Base-by-base conservation (phyloP, 2,113 vertebrate genomes). In the Chaenocephalus aceratus region DNA sequence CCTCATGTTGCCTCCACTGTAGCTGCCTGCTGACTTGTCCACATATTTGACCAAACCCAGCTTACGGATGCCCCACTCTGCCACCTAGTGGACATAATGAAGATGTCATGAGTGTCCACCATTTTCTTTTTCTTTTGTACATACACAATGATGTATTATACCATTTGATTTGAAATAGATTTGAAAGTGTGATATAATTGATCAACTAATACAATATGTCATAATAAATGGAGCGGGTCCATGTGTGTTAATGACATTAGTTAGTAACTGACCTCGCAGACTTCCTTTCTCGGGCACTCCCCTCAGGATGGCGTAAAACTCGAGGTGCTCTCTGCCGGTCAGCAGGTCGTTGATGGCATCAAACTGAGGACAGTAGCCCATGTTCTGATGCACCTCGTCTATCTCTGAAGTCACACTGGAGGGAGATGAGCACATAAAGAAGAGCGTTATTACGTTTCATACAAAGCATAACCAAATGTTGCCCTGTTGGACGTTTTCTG, bases 291-390 rank as follows among this genome's bases (percentile, higher is more conserved):
- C 97, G 0, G 98, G 98, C 62, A 99, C 96, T 14, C 98, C 98
- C 75, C 98, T 96, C 79, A 99, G 91, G 77, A 99, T 97, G 4
- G 97, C 98, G 3, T 98, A 99, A 86, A 99, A 98, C 85, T 99
- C 97, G 71, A 99, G 94, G 8, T 99, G 98, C 59, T 99, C 98
- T 90, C 98, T 94, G 36, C 98, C 98, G 0, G 98, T 99, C 90
- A 99, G 90, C 63, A 99, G 90, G 76, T 99, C 98, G 3, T 97
- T 98, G 84, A 99, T 96, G 77, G 98, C 98, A 84, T 99, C 98
- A 3, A 99, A 99, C 93, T 99, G 98, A 30, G 98, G 98, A 78
- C 98, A 99, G 79, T 99, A 99, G 13, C 98, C 98, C 98, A 99
- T 99, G 89, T 98, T 99, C 95, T 97, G 97, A 91, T 99, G 97